These are phyloP conservation scores for Nineta flava DNA, from an alignment of 2,888 invertebrate genomes.

Conservation along the genomic window DNA sequence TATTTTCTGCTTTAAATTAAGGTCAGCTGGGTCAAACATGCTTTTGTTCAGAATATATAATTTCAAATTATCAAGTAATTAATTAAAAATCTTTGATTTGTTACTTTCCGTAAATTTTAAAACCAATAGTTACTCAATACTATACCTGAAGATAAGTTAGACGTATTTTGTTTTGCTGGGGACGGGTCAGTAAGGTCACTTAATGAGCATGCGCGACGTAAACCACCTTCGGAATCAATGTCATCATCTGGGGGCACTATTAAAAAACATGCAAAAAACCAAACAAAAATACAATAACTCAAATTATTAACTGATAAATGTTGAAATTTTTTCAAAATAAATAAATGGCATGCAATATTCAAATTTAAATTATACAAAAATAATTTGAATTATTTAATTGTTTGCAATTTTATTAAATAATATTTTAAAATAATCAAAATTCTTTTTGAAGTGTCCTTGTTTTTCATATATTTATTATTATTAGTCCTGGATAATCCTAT, in stretches of 20 bases:
- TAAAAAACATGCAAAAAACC: constrained; percentile 11
- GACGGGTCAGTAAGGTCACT: constrained; percentile 42
- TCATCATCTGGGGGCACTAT: constrained; percentile 26
- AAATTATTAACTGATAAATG: no score
- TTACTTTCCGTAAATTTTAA: no score
- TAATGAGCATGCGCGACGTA: constrained; percentile 66
- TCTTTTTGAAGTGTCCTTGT: no score
- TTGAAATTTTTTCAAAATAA: constrained; percentile 8
- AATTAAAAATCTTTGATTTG: no score
- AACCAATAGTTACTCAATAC: not conserved
- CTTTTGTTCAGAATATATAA: no score
- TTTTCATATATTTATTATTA: no score
- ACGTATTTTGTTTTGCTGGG: constrained; percentile 20
- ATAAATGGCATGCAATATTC: not conserved
- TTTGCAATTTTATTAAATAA: not conserved
- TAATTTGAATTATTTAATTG: not conserved
- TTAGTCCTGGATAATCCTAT: no score
- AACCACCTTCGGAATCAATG: constrained; percentile 34
- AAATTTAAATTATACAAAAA: not conserved
- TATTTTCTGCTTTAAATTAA: no score
- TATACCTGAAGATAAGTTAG: constrained; percentile 5
- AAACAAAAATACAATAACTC: constrained; percentile 13
- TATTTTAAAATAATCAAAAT: no score
- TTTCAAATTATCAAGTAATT: no score
- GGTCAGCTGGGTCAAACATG: no score